Percentiles rank a stretch among this genome's conserved stretches.
These are phyloP conservation scores for Scatophagus argus DNA, from an alignment of 2,113 vertebrate genomes.

Conservation along the genomic window DNA sequence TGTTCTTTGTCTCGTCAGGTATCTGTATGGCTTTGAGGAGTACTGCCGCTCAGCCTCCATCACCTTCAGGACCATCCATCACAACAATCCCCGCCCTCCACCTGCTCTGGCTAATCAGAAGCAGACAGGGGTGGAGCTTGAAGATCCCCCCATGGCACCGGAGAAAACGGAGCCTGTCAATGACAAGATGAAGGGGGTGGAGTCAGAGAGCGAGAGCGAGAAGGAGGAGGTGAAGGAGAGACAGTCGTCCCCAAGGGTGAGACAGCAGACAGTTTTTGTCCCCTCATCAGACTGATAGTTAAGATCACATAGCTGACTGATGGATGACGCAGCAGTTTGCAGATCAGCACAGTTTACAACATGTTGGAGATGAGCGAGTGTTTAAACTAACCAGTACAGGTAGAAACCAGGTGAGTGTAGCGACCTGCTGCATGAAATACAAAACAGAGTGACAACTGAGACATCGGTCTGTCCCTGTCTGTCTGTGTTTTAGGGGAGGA, in stretches of 20 bases:
- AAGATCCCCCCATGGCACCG: conserved; percentile 77
- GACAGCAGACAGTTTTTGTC: conserved; percentile 46
- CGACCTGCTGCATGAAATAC: too few species aligned
- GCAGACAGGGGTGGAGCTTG: conserved; percentile 68
- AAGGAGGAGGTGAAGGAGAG: conserved; percentile 67
- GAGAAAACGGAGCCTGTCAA: conserved; percentile 70
- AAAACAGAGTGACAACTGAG: too few species aligned
- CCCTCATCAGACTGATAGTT: too few species aligned
- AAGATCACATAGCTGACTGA: too few species aligned
- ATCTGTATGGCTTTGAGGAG: conserved; percentile 98
- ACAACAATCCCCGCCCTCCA: conserved; percentile 91
- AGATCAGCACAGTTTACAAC: too few species aligned
- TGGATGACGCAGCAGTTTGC: too few species aligned
- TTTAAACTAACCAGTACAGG: too few species aligned
- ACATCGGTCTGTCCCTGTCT: neutral
- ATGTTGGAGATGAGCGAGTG: too few species aligned
- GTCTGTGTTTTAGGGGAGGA: conserved; percentile 83
- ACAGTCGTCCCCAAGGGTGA: conserved; percentile 89
- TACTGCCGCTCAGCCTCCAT: conserved; percentile 97
- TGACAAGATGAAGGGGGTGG: conserved; percentile 61
- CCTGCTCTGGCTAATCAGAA: conserved; percentile 24
- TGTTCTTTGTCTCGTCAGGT: conserved; percentile 79
- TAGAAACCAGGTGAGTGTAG: too few species aligned
- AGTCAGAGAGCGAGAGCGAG: conserved; percentile 67
- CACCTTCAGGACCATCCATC: conserved; percentile 97